Evolutionary conservation across 2,888 invertebrate genomes (phyloP).

Genomic region (Ethmia dodecea): DNA sequence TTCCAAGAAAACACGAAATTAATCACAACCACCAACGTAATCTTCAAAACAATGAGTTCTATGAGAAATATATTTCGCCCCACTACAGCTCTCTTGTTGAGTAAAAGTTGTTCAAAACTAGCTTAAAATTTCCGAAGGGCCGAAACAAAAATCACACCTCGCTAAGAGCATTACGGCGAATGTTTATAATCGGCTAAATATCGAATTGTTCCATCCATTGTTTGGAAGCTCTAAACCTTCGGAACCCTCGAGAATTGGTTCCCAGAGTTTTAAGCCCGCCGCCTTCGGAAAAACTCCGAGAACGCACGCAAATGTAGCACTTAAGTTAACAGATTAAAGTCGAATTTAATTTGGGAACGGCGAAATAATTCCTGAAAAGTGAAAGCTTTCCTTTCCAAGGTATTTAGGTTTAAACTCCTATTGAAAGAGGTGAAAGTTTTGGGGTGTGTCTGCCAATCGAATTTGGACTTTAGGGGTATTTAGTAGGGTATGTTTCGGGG

Average conservation of each 20-base stretch:
- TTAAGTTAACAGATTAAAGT: slow-evolving; percentile 33
- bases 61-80: no score
- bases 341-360: slow-evolving; percentile 32
- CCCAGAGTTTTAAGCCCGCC: slow-evolving; percentile 72
- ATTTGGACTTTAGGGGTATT: slow-evolving; percentile 30
- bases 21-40: no score
- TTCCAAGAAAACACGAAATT: no score
- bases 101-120: no score
- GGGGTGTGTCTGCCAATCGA: slow-evolving; percentile 31
- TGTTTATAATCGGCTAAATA: slow-evolving; percentile 75
- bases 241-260: slow-evolving; percentile 67
- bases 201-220: slow-evolving; percentile 74
- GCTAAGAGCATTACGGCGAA: slow-evolving; percentile 68
- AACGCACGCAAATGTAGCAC: slow-evolving; percentile 31
- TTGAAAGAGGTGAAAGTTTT: slow-evolving; percentile 77
- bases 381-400: slow-evolving; percentile 74
- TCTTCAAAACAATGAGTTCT: no score
- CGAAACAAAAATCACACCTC: slow-evolving; percentile 64
- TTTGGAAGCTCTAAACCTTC: slow-evolving; percentile 62
- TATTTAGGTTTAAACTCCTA: slow-evolving; percentile 76
- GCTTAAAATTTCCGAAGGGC: no score
- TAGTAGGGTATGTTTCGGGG: slow-evolving; percentile 36
- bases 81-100: no score
- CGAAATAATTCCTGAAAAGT: slow-evolving; percentile 74
- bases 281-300: slow-evolving; percentile 56